These are phyloP conservation scores for Agapetus fuscipes DNA, from an alignment of 2,888 invertebrate species.

Conservation along the genomic window DNA sequence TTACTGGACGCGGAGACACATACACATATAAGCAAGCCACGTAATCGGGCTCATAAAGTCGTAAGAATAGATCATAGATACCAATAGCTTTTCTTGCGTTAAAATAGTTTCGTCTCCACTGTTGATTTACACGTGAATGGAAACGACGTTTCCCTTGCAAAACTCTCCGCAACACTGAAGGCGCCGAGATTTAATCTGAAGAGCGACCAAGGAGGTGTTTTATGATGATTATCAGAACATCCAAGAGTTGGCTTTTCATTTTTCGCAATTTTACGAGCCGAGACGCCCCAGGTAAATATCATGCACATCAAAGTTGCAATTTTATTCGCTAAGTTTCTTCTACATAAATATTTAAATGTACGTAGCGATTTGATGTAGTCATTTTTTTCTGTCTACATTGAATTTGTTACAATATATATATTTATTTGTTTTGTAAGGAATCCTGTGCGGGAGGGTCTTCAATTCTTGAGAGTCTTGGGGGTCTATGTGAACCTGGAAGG, in stretches of 20 bases:
- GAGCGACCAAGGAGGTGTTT: conserved; percentile 5
- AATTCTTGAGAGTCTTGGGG: no score
- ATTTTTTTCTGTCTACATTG: no score
- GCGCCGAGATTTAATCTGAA: conserved; percentile 9
- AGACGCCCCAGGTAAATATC: not conserved
- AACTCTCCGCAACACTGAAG: conserved; percentile 5
- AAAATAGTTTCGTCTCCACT: not conserved
- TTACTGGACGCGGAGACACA: no score
- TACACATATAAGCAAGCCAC: not conserved
- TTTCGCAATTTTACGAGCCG: not conserved
- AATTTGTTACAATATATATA: no score
- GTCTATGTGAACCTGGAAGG: no score
- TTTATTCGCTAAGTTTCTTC: no score
- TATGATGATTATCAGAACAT: conserved; percentile 14
- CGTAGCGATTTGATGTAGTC: no score
- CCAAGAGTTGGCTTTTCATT: conserved; percentile 8
- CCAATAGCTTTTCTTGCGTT: no score
- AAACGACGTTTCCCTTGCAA: conserved; percentile 9
- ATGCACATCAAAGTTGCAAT: no score
- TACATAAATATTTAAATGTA: no score
- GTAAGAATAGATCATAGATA: not conserved
- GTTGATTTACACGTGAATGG: not conserved
- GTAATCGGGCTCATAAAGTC: not conserved
- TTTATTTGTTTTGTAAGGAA: no score
- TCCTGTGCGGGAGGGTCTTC: no score